Base-by-base conservation (phyloP, 1,140 invertebrate genomes). In the Achatina immaculata region DNA sequence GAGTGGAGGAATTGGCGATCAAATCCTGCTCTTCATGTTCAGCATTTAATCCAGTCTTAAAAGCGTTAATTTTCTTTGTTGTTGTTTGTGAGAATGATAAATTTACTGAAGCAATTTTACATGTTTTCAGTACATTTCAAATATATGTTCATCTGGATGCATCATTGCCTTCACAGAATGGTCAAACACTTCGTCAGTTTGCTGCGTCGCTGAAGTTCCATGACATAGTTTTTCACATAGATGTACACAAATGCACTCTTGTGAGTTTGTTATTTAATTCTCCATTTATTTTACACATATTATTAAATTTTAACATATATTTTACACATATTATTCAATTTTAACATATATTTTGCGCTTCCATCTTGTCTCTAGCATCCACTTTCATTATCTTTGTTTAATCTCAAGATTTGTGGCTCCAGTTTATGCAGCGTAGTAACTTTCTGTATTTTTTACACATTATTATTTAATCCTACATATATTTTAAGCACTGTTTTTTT, bases 171-270 rank as follows among this genome's bases (percentile, higher is more conserved):
- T 38, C 36, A 34, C 66, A 88, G 86, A 85, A 87, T 81, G 84
- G 84, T 28, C 84, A 87, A 80, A 86, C 87, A 19, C 62, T 89
- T 21, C 81, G 89, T 51, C 87, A 89, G 82, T 88, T 80, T 86
- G 85, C 89, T 34, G 89, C 89, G 42, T 78, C 79, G 7, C 69
- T 78, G 21, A 88, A 85, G 71, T 84, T 84, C 69, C 88, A 89
- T 82, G 89, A 90, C 74, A 87, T 90, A 79, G 87, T 89, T 0
- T 80, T 82, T 34, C 86, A 89, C 36, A 77, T 89, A 45, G 89
- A 90, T 77, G 79, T 86, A 74, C 84, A 87, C 68, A 85, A 79
- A 72, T 83, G 84, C 48, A 89, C 87, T n/a, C 81, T 85, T 65
- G 89, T 89, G 83, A 86, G 83, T 83, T 40, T 28, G n/a, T 36